phyloP scores from a whole-genome alignment of 2,888 invertebrate species.

The Cryptocephalus primarius region DNA sequence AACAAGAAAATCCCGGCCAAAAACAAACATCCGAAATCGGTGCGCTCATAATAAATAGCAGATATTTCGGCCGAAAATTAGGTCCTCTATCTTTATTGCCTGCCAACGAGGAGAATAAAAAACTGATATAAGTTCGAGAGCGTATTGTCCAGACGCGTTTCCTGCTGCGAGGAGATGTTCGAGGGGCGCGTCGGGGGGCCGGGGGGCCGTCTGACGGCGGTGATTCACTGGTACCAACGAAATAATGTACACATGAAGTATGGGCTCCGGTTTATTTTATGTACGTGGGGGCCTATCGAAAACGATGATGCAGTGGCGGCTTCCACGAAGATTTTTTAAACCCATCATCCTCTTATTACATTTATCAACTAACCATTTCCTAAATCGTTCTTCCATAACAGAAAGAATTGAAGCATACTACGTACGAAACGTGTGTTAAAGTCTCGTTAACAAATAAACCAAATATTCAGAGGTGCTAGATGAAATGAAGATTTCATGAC shows the following conservation, averaged over 20 bases:
- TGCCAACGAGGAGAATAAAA: constrained; percentile 35
- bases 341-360: no score
- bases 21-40: not conserved
- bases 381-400: no score
- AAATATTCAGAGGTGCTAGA: no score
- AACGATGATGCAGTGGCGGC: no score
- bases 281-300: no score
- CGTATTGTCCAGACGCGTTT: constrained; percentile 32
- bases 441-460: no score
- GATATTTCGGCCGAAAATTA: constrained; percentile 35
- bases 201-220: constrained; percentile 11
- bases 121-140: constrained; percentile 32
- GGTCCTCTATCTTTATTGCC: constrained; percentile 36
- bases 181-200: constrained; percentile 10
- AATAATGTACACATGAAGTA: constrained; percentile 28
- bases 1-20: not conserved
- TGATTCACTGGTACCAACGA: constrained; percentile 30
- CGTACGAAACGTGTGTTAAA: no score
- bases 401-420: no score
- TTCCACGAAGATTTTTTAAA: no score
- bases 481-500: no score
- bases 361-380: no score
- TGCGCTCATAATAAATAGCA: constrained; percentile 29
- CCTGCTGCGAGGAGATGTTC: constrained; percentile 33
- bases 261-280: constrained; percentile 7